A percentile compares a stretch with the other conserved stretches of the same genome.
phyloP scores from a whole-genome alignment of 2,797 vertebrate genomes.

The Eurystomus glaucurus region DNA sequence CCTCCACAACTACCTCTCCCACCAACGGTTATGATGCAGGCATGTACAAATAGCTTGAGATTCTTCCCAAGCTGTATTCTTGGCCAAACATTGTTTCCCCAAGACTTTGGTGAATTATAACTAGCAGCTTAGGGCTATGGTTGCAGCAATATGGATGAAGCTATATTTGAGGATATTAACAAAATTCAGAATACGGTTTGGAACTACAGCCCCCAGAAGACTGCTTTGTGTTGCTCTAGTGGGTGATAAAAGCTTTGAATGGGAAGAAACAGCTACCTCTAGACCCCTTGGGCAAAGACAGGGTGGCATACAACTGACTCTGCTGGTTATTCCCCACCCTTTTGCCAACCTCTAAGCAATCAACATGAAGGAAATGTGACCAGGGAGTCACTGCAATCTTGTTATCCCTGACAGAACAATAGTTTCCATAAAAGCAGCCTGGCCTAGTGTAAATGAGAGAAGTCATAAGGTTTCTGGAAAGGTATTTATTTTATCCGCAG shows the following conservation, averaged over 20 bases:
- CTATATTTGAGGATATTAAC: not conserved
- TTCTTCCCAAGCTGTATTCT: not conserved
- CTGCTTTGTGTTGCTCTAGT: not conserved
- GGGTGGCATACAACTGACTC: not conserved
- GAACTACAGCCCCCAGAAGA: not conserved
- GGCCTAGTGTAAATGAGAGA: conserved; percentile 5
- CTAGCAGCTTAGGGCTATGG: not conserved
- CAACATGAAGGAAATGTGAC: not conserved
- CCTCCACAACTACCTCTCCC: conserved; percentile 13
- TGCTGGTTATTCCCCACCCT: not conserved
- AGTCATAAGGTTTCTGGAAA: conserved; percentile 48
- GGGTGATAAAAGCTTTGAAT: not conserved
- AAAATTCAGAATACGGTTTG: not conserved
- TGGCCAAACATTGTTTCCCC: not conserved
- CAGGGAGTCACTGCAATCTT: not conserved
- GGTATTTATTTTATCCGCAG: conserved; percentile 45
- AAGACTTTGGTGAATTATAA: not conserved
- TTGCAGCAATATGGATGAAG: not conserved
- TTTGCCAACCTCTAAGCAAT: not conserved
- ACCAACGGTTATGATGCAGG: not conserved
- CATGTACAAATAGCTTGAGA: not conserved
- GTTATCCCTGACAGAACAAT: not conserved
- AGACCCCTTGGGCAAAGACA: not conserved
- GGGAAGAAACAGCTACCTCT: not conserved
- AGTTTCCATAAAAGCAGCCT: not conserved